These are phyloP conservation scores for Calidris pugnax DNA, from an alignment of 2,113 vertebrate species.

Conservation along the genomic window DNA sequence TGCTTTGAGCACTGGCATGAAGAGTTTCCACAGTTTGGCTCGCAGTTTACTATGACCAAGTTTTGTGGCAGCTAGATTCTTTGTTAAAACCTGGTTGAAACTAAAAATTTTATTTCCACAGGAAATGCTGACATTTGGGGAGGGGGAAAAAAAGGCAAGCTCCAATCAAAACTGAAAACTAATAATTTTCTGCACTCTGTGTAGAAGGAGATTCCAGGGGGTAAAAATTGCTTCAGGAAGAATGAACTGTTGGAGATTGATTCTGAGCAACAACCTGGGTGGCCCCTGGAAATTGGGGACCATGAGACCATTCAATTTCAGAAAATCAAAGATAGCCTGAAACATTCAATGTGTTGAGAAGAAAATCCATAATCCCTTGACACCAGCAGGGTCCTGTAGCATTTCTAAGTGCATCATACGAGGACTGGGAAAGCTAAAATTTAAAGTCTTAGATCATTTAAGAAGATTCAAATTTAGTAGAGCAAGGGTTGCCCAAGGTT, in stretches of 20 bases:
- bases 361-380: not conserved
- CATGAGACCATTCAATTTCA: slow-evolving; percentile 39
- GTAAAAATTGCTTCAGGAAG: not conserved
- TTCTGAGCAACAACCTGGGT: slow-evolving; percentile 18
- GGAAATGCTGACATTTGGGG: not conserved
- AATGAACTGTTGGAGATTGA: not conserved
- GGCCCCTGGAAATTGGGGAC: slow-evolving; percentile 4
- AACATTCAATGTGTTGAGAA: not conserved
- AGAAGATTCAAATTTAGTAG: not conserved
- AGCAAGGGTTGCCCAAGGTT: not conserved
- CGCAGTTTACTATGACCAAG: not conserved
- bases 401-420: not conserved
- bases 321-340: slow-evolving; percentile 21
- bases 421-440: not conserved
- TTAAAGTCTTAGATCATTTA: not conserved
- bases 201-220: not conserved
- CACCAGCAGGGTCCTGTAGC: not conserved
- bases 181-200: not conserved
- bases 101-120: not conserved
- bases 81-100: slow-evolving; percentile 5
- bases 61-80: not conserved
- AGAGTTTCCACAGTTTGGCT: slow-evolving; percentile 45
- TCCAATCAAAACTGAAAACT: not conserved
- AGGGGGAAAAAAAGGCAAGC: not conserved
- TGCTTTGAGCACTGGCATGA: slow-evolving; percentile 39